Percentiles rank a stretch among this genome's conserved stretches.
These are phyloP conservation scores for Pardosa pseudoannulata DNA, from an alignment of 2,888 invertebrate genomes.

Conservation along the genomic window DNA sequence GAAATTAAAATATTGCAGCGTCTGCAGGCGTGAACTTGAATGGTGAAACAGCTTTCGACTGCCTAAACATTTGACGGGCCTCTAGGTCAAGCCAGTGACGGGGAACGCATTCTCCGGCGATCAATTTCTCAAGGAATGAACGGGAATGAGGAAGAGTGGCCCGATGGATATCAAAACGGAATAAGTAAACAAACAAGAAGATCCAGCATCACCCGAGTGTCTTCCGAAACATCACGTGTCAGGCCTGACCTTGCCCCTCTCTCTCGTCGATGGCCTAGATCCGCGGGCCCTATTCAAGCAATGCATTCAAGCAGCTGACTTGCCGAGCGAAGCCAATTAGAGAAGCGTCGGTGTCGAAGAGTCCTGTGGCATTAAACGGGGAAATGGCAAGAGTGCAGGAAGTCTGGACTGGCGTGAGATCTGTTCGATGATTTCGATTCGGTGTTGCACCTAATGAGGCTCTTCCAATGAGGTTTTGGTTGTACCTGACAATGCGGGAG, in stretches of 20 bases:
- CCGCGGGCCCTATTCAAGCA: constrained; percentile 7
- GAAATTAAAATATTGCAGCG: no score
- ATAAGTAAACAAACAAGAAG: not conserved
- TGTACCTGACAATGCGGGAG: no score
- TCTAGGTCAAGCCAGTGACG: no score
- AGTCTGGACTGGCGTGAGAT: constrained; percentile 21
- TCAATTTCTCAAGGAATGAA: not conserved
- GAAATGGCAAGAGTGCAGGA: constrained; percentile 42
- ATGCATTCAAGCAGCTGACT: not conserved
- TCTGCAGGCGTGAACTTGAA: no score
- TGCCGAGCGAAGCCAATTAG: not conserved
- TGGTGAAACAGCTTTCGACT: no score
- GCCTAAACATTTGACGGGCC: no score
- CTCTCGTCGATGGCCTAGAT: constrained; percentile 61
- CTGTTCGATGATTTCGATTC: not conserved
- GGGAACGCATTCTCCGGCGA: no score
- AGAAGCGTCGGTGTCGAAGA: not conserved
- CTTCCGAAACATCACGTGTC: not conserved
- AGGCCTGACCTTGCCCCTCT: constrained; percentile 38
- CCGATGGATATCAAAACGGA: not conserved
- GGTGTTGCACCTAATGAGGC: not conserved
- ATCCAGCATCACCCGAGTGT: not conserved
- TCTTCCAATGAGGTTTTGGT: no score
- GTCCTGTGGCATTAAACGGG: constrained; percentile 6
- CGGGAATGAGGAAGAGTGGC: not conserved